Percentiles rank a stretch among this genome's conserved stretches.
Conservation (phyloP, 2,888 invertebrate genomes). For the Sturmia bella region DNA sequence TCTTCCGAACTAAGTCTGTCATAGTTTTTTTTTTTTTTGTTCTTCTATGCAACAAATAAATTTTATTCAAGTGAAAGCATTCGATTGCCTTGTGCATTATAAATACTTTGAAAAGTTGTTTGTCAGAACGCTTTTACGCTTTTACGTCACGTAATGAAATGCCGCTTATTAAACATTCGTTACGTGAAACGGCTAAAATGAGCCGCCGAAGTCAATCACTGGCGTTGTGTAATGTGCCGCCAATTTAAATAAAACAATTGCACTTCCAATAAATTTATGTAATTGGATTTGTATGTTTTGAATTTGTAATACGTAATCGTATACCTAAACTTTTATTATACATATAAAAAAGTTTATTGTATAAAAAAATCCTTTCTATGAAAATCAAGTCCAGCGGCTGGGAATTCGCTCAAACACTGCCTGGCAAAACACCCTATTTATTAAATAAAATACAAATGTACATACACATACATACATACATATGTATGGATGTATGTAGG, state of each 20-base stretch:
- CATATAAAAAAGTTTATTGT: no score
- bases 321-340: no score
- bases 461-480: no score
- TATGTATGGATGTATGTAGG: background rate
- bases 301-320: constrained; percentile 36
- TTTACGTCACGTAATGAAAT: constrained; percentile 39
- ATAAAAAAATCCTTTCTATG: no score
- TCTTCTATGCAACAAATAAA: background rate
- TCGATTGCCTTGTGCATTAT: background rate
- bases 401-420: background rate
- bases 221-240: constrained; percentile 2
- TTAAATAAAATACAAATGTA: constrained; percentile 1
- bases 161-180: constrained; percentile 24
- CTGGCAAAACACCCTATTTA: background rate
- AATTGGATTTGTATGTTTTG: constrained; percentile 13
- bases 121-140: background rate
- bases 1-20: no score
- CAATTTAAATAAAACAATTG: constrained; percentile 1
- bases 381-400: background rate
- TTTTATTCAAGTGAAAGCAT: background rate
- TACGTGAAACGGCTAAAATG: background rate
- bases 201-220: constrained; percentile 21
- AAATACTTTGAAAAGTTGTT: constrained; percentile 4
- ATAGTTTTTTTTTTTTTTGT: no score
- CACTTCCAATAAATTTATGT: constrained; percentile 4